phyloP scores from a whole-genome alignment of 2,888 invertebrate genomes.

The Stramonita haemastoma region DNA sequence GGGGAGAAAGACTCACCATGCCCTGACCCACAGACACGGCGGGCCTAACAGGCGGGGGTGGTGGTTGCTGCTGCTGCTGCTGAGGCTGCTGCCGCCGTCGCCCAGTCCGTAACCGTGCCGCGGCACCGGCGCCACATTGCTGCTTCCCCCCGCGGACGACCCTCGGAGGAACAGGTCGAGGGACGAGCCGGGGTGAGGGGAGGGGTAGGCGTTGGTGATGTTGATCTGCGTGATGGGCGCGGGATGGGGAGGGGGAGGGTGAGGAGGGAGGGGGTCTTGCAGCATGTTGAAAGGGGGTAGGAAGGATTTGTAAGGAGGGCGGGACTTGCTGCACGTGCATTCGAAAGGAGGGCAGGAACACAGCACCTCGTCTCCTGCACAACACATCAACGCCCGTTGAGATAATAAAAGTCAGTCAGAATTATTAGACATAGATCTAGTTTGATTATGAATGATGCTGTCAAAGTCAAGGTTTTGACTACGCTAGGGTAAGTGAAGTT shows the following conservation, averaged over 20 bases:
- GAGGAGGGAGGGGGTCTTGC: constrained; percentile 40
- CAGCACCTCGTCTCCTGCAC: constrained; percentile 59
- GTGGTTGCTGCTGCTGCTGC: no score
- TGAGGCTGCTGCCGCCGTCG: not conserved
- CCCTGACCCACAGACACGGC: constrained; percentile 21
- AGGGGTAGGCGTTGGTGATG: constrained; percentile 53
- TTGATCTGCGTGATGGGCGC: constrained; percentile 54
- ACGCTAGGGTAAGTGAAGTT: no score
- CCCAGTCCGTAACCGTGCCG: not conserved
- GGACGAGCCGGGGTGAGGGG: constrained; percentile 17
- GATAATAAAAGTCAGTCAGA: no score
- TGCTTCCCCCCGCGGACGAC: no score
- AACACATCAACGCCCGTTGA: not conserved
- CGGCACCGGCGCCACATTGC: constrained; percentile 19
- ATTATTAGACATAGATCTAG: no score
- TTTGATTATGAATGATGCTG: no score
- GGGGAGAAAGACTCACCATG: not conserved
- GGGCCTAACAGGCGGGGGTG: constrained; percentile 3
- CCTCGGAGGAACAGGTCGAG: constrained; percentile 48
- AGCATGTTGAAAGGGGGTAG: constrained; percentile 41
- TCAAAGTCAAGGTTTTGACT: no score
- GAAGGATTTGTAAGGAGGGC: constrained; percentile 42
- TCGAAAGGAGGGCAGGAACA: constrained; percentile 74
- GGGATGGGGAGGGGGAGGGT: constrained; percentile 31
- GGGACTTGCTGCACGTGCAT: constrained; percentile 62